These are phyloP conservation scores for Toxonevra muliebris DNA, from an alignment of 2,888 invertebrate genomes.

Conservation along the genomic window DNA sequence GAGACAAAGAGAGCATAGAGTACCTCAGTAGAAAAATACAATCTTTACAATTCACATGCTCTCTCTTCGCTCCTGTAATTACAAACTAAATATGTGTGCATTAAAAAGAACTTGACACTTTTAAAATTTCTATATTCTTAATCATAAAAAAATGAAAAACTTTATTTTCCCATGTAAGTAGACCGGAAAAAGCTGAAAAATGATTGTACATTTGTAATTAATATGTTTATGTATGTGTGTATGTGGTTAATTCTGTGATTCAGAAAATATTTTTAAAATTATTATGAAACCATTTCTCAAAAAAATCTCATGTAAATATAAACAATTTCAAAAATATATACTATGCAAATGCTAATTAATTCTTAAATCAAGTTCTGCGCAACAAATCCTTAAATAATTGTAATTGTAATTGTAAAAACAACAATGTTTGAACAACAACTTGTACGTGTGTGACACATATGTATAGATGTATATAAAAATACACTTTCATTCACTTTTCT, in stretches of 20 bases:
- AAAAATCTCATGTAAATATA: conserved; percentile 6
- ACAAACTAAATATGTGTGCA: neutral
- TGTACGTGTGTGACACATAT: neutral
- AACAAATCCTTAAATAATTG: conserved; percentile 22
- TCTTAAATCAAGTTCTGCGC: conserved; percentile 6
- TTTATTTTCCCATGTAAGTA: too few species aligned
- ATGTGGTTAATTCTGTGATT: conserved; percentile 3
- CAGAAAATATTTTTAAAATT: neutral
- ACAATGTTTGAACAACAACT: conserved; percentile 4
- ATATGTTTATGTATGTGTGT: conserved; percentile 6
- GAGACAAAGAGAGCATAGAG: neutral
- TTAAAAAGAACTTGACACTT: conserved; percentile 3
- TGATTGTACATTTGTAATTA: conserved; percentile 26
- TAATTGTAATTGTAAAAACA: conserved; percentile 4
- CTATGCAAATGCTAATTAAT: conserved; percentile 16
- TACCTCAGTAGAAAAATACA: too few species aligned
- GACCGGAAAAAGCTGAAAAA: conserved; percentile 8
- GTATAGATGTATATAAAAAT: too few species aligned
- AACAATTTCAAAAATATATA: neutral
- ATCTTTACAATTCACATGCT: too few species aligned
- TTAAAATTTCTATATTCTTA: conserved; percentile 6
- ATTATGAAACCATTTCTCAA: conserved; percentile 22
- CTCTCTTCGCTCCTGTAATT: too few species aligned
- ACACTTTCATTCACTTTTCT: too few species aligned
- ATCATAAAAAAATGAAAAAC: neutral